Percentiles rank a stretch among this genome's conserved stretches.
These are phyloP conservation scores for Drosophila sp. DNA, from an alignment of 1,140 invertebrate species.

Conservation along the genomic window DNA sequence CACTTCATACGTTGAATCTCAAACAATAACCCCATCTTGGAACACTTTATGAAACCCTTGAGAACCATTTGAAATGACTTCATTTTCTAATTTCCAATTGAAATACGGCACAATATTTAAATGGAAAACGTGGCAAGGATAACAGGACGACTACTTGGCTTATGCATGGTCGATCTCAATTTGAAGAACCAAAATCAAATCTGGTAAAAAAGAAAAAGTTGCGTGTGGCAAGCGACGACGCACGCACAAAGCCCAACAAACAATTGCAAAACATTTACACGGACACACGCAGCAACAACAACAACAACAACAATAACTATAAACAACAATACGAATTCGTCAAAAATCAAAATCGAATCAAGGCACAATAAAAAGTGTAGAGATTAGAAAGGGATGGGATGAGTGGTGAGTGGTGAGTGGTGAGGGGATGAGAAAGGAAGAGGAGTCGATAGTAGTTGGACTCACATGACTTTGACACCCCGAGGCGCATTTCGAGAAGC, in stretches of 20 bases:
- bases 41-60: slow-evolving; percentile 51
- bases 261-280: slow-evolving; percentile 80
- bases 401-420: too few species aligned
- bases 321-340: slow-evolving; percentile 65
- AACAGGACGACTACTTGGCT: slow-evolving; percentile 16
- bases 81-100: slow-evolving; percentile 78
- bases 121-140: slow-evolving; percentile 65
- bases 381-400: slow-evolving; percentile 9
- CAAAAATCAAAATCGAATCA: slow-evolving; percentile 82
- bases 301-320: slow-evolving; percentile 43
- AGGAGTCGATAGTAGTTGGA: slow-evolving; percentile 26
- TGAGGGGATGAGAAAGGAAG: background rate
- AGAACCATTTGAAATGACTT: slow-evolving; percentile 72
- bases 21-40: slow-evolving; percentile 32
- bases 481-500: slow-evolving; percentile 66
- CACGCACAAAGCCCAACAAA: slow-evolving; percentile 78
- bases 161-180: slow-evolving; percentile 42
- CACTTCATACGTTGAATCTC: slow-evolving; percentile 33
- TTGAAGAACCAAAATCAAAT: slow-evolving; percentile 36
- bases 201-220: slow-evolving; percentile 18
- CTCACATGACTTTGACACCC: slow-evolving; percentile 73
- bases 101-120: slow-evolving; percentile 69
- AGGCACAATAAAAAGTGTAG: slow-evolving; percentile 49
- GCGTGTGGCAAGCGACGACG: slow-evolving; percentile 55
- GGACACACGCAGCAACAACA: slow-evolving; percentile 60